Base-by-base conservation (phyloP, 1,140 invertebrate genomes). In the Ladona fulva region DNA sequence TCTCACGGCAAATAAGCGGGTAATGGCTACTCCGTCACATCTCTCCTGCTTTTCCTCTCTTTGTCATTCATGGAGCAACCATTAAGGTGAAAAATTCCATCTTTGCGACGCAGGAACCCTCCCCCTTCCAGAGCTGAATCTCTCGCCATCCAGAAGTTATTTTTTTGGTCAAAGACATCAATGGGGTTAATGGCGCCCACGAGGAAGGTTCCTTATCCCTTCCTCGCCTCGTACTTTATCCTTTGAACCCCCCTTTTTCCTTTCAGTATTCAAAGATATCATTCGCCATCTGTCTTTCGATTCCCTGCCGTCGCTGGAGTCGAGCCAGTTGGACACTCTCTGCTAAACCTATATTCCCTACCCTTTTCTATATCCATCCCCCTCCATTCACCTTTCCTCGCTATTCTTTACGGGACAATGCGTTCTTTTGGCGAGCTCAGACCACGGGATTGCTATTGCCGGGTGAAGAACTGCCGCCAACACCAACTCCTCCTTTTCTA, bases 221-320 rank as follows among this genome's bases (percentile, higher is more conserved):
- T 52, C n/a, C 44, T 52, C 44, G 44, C 44, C 52, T 66, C 52
- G 3, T 66, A 66, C 52, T 66, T 66, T 66, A 66, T 66, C 52
- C 52, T 66, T 66, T 66, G 52, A 66, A 22, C 52, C 52, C 44
- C 10, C 44, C 44, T 19, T 11, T 22, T 22, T 16, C 52, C 52
- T 66, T 66, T 66, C 52, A 66, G 52, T 66, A 66, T 66, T 66
- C 52, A 66, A 66, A 66, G 52, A 66, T 66, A 66, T 66, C 52
- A 66, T 66, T 66, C 52, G 52, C 52, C 52, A 66, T 66, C 52
- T 66, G 52, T 66, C 52, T 66, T 66, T 66, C 52, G 3, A 16
- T 66, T 22, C 52, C 52, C 52, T 52, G 44, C 44, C 44, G 10
- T 19, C 44, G 44, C 44, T 66, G 52, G 52, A 66, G 3, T 19